Conservation (phyloP, 2,113 vertebrate species). For the Typhlomys cinereus region DNA sequence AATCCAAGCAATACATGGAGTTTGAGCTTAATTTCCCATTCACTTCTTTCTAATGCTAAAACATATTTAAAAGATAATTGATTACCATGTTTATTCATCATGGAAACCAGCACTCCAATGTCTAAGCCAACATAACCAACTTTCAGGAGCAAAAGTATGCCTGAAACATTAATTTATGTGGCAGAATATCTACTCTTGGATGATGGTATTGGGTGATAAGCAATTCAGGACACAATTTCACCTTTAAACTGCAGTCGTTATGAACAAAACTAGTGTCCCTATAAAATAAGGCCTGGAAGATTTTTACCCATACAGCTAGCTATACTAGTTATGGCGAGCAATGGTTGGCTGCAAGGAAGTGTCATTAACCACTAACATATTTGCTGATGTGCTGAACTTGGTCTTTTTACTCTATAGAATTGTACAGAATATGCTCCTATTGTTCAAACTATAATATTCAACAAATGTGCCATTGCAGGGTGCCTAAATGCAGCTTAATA, state of each 20-base stretch:
- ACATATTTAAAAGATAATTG: not conserved
- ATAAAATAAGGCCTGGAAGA: not conserved
- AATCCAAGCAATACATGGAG: not conserved
- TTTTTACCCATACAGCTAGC: not conserved
- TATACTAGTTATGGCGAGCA: not conserved
- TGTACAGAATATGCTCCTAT: not conserved
- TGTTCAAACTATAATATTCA: not conserved
- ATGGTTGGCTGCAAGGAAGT: not conserved
- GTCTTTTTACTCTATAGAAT: too few species aligned
- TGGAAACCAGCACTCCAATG: not conserved
- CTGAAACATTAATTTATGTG: too few species aligned
- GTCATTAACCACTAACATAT: not conserved
- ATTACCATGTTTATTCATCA: not conserved
- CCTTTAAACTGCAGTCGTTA: not conserved
- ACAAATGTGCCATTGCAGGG: not conserved
- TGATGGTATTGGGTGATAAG: not conserved
- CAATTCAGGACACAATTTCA: not conserved
- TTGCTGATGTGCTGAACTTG: not conserved
- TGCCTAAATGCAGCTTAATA: too few species aligned
- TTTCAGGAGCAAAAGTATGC: not conserved
- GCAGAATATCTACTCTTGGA: rapidly evolving
- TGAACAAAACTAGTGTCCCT: not conserved
- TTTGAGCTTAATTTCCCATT: not conserved
- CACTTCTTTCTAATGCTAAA: not conserved
- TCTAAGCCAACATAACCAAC: not conserved